A percentile compares a stretch with the other conserved stretches of the same genome.
These are phyloP conservation scores for Agrochola lota DNA, from an alignment of 2,888 invertebrate genomes.

Conservation along the genomic window DNA sequence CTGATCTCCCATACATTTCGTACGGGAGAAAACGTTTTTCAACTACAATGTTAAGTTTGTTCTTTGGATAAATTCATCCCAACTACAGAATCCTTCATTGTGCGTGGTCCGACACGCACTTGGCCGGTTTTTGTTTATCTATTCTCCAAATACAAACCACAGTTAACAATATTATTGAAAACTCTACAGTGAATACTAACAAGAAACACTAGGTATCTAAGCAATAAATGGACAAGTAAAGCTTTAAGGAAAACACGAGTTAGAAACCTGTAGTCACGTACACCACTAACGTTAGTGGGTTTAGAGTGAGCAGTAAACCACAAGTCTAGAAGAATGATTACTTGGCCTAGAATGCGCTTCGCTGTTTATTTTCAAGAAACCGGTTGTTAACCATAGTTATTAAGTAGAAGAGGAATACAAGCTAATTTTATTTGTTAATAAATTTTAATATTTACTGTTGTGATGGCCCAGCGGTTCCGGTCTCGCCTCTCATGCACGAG, in stretches of 20 bases:
- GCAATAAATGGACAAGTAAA: slow-evolving; percentile 40
- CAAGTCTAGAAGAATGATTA: slow-evolving; percentile 49
- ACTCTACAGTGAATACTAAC: neutral
- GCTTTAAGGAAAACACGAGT: slow-evolving; percentile 34
- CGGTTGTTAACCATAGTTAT: neutral
- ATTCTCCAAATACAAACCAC: slow-evolving; percentile 3
- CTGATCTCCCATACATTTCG: no score
- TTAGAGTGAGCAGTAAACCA: slow-evolving; percentile 51
- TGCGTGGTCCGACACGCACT: no score
- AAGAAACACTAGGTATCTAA: slow-evolving; percentile 8
- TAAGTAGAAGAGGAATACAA: neutral
- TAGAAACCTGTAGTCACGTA: slow-evolving; percentile 43
- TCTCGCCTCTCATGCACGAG: no score
- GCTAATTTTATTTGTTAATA: neutral
- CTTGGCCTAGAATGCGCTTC: slow-evolving; percentile 38
- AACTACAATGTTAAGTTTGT: no score
- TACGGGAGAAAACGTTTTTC: no score
- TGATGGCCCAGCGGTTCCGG: no score
- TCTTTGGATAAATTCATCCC: no score
- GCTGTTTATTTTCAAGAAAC: slow-evolving; percentile 3
- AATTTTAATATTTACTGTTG: neutral
- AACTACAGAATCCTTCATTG: no score
- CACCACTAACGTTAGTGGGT: slow-evolving; percentile 40
- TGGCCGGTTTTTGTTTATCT: neutral
- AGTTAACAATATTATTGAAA: slow-evolving; percentile 7